Evolutionary conservation across 2,888 invertebrate species (phyloP), one percentile per base, ranked within the genome.

Genomic region (Pardosa pseudoannulata): DNA sequence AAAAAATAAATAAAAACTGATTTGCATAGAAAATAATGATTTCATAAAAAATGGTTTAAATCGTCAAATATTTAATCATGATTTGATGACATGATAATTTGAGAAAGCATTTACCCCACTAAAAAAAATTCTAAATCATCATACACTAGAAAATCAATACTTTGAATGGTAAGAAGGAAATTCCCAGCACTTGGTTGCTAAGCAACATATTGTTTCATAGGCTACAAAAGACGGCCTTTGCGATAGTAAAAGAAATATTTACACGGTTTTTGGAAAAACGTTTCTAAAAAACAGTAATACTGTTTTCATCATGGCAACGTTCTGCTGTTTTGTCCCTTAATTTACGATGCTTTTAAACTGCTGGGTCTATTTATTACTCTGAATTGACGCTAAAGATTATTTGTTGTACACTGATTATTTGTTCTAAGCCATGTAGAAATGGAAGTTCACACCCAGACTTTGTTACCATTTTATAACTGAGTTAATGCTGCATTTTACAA

Each of bases 171-270:
- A 56, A 23, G 11, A 56, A 56, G 56, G 56, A 56, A 56, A 56
- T 23, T 56, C 23, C 23, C 2, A 19, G 19, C 56, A 56, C 23
- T 56, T 56, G 56, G 56, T 56, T 56, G 56, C 56, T 23, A 23
- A 23, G 56, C 56, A 56, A 56, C 56, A 56, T 56, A 56, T 56
- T 56, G 56, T 56, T 56, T 56, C 23, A 56, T 56, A 56, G 56
- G 56, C 56, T 56, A 56, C 56, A 56, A 56, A 56, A 56, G 56
- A 23, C 56, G 56, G 16, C 56, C 56, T 56, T 56, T 56, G 56
- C 1, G 56, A 56, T 56, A 56, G 56, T 56, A 56, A 23, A 46
- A 46, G n/a, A 56, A 23, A 23, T 56, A 23, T 56, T 56, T 56
- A 56, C 56, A 56, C 16, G 56, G 23, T 23, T 56, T 19, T 16